phyloP scores from a whole-genome alignment of 1,140 invertebrate genomes.

The Hylaeus anthracinus region DNA sequence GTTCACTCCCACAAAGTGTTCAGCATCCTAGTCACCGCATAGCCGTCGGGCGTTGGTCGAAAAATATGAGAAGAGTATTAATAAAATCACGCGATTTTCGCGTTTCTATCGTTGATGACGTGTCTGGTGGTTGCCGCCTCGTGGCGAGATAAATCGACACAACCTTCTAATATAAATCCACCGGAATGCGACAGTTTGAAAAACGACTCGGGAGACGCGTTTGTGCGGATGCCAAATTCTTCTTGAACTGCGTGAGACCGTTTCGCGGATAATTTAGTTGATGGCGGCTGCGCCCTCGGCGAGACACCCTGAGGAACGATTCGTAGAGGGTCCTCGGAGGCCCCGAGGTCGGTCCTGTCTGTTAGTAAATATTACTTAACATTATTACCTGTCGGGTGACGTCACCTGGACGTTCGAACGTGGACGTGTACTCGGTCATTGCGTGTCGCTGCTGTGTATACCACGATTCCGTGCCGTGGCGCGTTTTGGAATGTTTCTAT shows the following conservation, averaged over 20 bases:
- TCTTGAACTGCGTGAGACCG: conserved; percentile 1
- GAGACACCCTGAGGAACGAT: conserved; percentile 46
- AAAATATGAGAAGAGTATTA: not conserved
- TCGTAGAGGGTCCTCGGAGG: conserved; percentile 30
- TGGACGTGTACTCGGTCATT: conserved; percentile 24
- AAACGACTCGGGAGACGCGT: not conserved
- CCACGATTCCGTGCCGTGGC: too few species aligned
- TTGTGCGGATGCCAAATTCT: conserved; percentile 15
- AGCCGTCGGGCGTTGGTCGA: too few species aligned
- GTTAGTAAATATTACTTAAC: conserved; percentile 70
- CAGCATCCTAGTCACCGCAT: too few species aligned
- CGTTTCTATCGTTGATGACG: not conserved
- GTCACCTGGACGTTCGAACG: conserved; percentile 54
- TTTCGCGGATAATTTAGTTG: conserved; percentile 57
- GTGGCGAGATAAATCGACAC: conserved; percentile 6
- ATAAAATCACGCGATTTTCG: not conserved
- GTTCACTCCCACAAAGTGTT: too few species aligned
- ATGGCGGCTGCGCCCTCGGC: conserved; percentile 59
- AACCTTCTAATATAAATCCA: conserved; percentile 5
- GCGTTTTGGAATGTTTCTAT: too few species aligned
- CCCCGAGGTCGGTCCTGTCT: conserved; percentile 32
- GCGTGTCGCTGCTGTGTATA: not conserved
- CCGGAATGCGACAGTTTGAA: conserved; percentile 4
- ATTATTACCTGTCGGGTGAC: conserved; percentile 64
- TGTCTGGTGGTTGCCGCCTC: not conserved